A percentile compares a stretch with the other conserved stretches of the same genome.
Conservation (phyloP, 2,113 vertebrate genomes). For the Pachyramphus minor region DNA sequence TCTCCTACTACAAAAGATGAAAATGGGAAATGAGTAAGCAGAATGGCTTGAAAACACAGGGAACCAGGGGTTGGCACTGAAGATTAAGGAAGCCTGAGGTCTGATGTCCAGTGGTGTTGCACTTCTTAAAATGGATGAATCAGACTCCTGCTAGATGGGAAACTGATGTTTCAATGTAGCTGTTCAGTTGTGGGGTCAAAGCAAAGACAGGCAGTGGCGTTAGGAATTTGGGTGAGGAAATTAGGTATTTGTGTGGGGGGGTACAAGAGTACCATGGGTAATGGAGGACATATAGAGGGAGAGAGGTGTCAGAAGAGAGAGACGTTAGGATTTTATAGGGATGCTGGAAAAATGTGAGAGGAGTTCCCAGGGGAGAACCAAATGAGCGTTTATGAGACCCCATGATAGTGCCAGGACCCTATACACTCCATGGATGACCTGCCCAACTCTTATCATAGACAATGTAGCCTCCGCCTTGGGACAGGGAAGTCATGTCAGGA, state of each 20-base stretch:
- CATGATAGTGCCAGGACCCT: accelerated
- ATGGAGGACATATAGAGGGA: neutral
- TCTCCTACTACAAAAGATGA: neutral
- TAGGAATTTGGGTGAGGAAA: neutral
- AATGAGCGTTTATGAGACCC: neutral
- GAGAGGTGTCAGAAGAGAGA: neutral
- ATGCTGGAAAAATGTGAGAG: neutral
- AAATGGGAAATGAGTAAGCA: neutral
- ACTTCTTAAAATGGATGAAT: neutral
- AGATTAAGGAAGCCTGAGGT: neutral
- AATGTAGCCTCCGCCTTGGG: accelerated
- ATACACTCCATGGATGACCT: neutral
- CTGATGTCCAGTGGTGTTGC: neutral
- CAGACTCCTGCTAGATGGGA: neutral
- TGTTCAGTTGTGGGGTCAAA: neutral
- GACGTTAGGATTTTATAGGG: neutral
- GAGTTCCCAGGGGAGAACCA: neutral
- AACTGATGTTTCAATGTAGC: neutral
- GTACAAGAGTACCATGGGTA: accelerated
- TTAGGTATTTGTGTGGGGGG: neutral
- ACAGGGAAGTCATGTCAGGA: neutral
- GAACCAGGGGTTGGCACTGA: neutral
- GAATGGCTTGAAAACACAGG: neutral
- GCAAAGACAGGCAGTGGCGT: neutral
- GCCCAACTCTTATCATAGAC: neutral